phyloP scores from a whole-genome alignment of 2,888 invertebrate genomes.

The Apamea monoglypha region DNA sequence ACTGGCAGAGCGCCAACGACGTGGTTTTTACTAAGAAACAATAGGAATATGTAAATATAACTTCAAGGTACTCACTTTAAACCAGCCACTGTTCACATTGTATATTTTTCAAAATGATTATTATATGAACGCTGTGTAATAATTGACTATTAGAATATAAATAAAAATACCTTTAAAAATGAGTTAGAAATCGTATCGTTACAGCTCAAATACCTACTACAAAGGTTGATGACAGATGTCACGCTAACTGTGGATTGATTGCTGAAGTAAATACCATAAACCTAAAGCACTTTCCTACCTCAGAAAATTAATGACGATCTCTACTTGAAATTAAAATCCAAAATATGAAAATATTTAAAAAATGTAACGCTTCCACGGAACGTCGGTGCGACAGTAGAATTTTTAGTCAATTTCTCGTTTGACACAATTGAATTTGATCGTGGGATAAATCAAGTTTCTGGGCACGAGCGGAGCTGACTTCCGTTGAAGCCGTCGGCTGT shows the following conservation, averaged over 20 bases:
- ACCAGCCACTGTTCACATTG: not conserved
- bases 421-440: slow-evolving; percentile 88
- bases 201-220: too few species aligned
- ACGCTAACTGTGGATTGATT: not conserved
- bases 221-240: not conserved
- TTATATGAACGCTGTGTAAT: not conserved
- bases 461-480: slow-evolving; percentile 82
- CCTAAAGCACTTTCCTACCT: not conserved
- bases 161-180: not conserved
- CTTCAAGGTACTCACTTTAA: slow-evolving; percentile 5
- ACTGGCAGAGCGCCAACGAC: slow-evolving; percentile 50
- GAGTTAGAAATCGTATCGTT: too few species aligned
- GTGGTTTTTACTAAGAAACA: slow-evolving; percentile 35
- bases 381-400: slow-evolving; percentile 78
- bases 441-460: slow-evolving; percentile 85
- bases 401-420: slow-evolving; percentile 87
- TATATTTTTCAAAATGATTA: not conserved
- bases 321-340: slow-evolving; percentile 61
- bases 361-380: slow-evolving; percentile 49
- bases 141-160: too few species aligned
- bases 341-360: slow-evolving; percentile 60
- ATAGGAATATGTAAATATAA: slow-evolving; percentile 39
- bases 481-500: slow-evolving; percentile 68
- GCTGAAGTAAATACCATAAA: not conserved
- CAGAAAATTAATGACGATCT: not conserved